A percentile compares a stretch with the other conserved stretches of the same genome.
Evolutionary conservation across 2,113 vertebrate genomes (phyloP).

Genomic region (Anguilla japonica): DNA sequence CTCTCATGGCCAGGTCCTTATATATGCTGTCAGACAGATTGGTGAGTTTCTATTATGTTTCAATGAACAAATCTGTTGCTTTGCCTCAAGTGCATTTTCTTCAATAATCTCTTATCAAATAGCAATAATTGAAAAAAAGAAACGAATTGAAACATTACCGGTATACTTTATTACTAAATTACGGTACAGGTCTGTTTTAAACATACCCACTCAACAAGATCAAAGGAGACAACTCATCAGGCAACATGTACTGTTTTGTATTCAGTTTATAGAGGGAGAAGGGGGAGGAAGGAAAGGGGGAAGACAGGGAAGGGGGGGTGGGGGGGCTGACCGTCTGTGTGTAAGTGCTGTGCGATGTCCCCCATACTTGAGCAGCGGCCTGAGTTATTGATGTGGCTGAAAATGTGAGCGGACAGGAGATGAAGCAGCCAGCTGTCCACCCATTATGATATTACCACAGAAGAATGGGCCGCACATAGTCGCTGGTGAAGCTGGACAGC

Average conservation of each 20-base stretch:
- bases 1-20: conserved; percentile 23
- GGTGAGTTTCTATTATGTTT: not conserved
- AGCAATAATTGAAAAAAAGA: not conserved
- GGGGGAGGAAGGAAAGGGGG: conserved; percentile 6
- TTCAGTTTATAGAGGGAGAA: not conserved
- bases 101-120: not conserved
- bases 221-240: not conserved
- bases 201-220: not conserved
- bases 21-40: not conserved
- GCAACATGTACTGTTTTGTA: not conserved
- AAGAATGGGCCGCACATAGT: conserved; percentile 39
- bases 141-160: not conserved
- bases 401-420: conserved; percentile 57
- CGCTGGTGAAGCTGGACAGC: not conserved
- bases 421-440: conserved; percentile 63
- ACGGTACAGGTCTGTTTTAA: not conserved
- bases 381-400: conserved; percentile 53
- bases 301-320: conserved; percentile 25
- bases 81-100: not conserved
- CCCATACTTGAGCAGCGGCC: conserved; percentile 52
- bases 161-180: not conserved
- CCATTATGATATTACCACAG: conserved; percentile 52
- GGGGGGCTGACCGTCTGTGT: conserved; percentile 49
- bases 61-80: not conserved
- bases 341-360: conserved; percentile 46